Conservation (phyloP, 1,140 invertebrate genomes). For the Ceratina australensis region DNA sequence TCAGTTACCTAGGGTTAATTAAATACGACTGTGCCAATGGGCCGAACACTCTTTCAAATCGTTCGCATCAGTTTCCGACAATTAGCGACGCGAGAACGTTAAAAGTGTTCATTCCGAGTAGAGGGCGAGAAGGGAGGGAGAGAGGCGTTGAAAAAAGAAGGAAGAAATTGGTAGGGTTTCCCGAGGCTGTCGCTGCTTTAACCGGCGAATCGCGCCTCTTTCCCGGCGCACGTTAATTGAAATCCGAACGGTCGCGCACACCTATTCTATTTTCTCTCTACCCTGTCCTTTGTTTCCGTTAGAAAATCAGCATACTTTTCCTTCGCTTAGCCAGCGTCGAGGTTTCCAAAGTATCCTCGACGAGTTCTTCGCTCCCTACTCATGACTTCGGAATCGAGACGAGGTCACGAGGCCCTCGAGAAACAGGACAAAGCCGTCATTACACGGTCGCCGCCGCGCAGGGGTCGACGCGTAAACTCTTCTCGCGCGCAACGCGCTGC, state of each 20-base stretch:
- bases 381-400: background rate
- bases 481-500: background rate
- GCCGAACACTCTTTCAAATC: background rate
- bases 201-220: constrained; percentile 12
- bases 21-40: background rate
- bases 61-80: constrained; percentile 16
- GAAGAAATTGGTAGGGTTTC: constrained; percentile 2
- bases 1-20: no score
- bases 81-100: constrained; percentile 21
- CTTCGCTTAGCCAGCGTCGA: background rate
- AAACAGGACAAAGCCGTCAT: background rate
- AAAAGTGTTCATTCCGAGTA: background rate
- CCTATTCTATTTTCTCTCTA: background rate
- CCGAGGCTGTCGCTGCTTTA: constrained; percentile 5
- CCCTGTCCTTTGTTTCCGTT: background rate
- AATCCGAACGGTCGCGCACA: constrained; percentile 13
- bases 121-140: background rate
- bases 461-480: background rate
- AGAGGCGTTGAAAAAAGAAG: background rate
- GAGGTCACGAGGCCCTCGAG: constrained; percentile 21
- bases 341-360: constrained; percentile 4
- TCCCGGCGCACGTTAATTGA: constrained; percentile 39
- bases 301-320: background rate
- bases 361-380: no score
- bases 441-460: background rate